Evolutionary conservation across 2,888 invertebrate genomes (phyloP), one percentile per base, ranked within the genome.

Genomic region (Noctua janthina): DNA sequence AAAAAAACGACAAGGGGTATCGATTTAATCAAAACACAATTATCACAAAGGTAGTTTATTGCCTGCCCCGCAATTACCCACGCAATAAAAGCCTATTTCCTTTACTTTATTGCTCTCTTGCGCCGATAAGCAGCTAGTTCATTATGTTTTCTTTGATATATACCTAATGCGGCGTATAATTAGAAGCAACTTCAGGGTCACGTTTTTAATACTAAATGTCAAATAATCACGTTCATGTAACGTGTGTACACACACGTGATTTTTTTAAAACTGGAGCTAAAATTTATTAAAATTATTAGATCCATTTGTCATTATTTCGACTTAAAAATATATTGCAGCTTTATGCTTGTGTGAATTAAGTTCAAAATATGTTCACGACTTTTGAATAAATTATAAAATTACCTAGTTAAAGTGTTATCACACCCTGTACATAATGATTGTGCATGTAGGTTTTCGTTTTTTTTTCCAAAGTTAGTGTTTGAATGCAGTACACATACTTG

Each of bases 11-110:
- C 10, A 78, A 10, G 35, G 35, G 13, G 20, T 72, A 69, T 39
- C 35, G 54, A 6, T 74, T 86, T 43, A 56, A 72, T 73, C 69
- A 11, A 73, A 77, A 59, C 72, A 66, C 51, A 82, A 82, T 75
- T 75, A 81, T 72, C 35, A 79, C 76, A 56, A 77, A 78, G 70
- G 77, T 78, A 77, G 54, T 82, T 79, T 83, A 82, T 64, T 56
- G 29, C 87, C 23, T 10, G 29, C 35, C 69, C 46, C 66, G 51
- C 79, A 83, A 85, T 87, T 83, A 88, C 78, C 49, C 29, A 56
- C 71, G 81, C 72, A 67, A 81, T 89, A 89, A 83, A 88, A 87
- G 64, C 54, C 77, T 15, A 82, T 85, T 89, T 83, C 77, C 75
- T 81, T 74, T 68, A 81, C 72, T 75, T 87, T 83, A 89, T 83